These are phyloP conservation scores for Choloepus hoffmanni DNA, from an alignment of 2,113 vertebrate species.

Conservation along the genomic window DNA sequence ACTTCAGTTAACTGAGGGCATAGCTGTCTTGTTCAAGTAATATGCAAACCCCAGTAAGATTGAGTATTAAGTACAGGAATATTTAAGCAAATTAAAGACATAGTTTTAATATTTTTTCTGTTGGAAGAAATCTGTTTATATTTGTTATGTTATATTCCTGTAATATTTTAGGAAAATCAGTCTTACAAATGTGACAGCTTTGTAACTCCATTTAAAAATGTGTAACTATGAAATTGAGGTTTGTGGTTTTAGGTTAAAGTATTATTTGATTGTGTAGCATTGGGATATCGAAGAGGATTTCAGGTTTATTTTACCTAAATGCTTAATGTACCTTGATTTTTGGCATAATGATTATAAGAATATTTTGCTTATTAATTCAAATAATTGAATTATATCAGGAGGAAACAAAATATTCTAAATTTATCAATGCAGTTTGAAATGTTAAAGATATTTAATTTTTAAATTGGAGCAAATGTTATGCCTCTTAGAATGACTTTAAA, in stretches of 20 bases:
- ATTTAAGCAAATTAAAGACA: neutral
- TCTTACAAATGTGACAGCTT: neutral
- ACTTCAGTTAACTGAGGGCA: neutral
- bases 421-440: neutral
- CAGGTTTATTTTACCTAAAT: neutral
- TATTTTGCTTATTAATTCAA: neutral
- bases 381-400: neutral
- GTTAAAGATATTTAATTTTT: neutral
- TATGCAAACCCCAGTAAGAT: neutral
- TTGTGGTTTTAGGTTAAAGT: neutral
- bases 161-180: neutral
- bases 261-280: neutral
- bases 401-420: neutral
- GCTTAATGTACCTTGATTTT: neutral
- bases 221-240: neutral
- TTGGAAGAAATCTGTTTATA: neutral
- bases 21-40: neutral
- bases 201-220: neutral
- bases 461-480: neutral
- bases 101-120: neutral
- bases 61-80: neutral
- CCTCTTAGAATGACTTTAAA: slow-evolving; percentile 1
- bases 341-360: neutral
- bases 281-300: neutral
- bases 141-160: neutral